Base-by-base conservation (phyloP, 2,888 invertebrate genomes). In the Amphipoea lucens region DNA sequence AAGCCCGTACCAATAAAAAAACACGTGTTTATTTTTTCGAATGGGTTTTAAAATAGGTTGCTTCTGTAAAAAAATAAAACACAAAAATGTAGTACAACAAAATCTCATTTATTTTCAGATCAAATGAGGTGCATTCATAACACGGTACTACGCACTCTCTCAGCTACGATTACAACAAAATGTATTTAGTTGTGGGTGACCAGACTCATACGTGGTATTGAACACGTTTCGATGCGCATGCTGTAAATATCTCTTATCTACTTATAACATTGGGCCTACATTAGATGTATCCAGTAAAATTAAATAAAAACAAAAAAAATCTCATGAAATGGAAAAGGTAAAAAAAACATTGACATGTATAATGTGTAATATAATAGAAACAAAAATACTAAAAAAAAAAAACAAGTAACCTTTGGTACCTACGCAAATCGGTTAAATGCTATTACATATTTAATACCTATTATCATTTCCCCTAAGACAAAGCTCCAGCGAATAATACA, bases 221-320 rank as follows among this genome's bases (percentile, higher is more conserved):
- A 36, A 62, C 57, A 66, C 1, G 36, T 65, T 78, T 76, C 60
- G 42, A 62, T 77, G 63, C 11, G 76, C 74, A 75, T 74, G 69
- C 17, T 80, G 71, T 86, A 86, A 68, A 86, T 78, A 83, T 67
- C 62, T 57, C 51, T 70, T 48, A 40, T 0, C 4, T 40, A 78
- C n/a, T 71, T 79, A 82, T 83, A 76, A 89, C 68, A 81, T 73
- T 88, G 85, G 90, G 91, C 92, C 90, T 93, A 93, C 90, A 92
- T 92, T 77, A 88, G 84, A 92, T 92, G 92, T 93, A 92, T 79
- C 89, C 88, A 85, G 80, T 79, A 84, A 81, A 72, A 63, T 65
- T 48, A 9, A 71, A 74, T 63, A n/a, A 45, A 73, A 79, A 66
- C 0, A 70, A 78, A 78, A 81, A 29, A 82, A 48, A 79, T 29